Conservation (phyloP, 2,113 vertebrate genomes). For the Grallaria varia region DNA sequence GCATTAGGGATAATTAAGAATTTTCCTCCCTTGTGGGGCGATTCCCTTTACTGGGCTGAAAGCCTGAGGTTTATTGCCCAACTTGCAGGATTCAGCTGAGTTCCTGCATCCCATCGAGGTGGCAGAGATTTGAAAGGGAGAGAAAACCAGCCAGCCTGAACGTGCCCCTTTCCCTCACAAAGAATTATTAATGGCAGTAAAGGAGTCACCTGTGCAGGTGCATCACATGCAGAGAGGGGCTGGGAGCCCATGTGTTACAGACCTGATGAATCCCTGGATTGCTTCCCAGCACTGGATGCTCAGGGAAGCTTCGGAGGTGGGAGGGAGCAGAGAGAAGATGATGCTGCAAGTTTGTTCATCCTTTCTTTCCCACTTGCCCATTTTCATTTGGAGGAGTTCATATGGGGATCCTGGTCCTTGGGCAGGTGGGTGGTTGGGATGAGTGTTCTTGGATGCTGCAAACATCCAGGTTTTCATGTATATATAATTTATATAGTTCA, state of each 20-base stretch:
- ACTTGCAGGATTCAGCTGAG: neutral
- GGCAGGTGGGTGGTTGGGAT: neutral
- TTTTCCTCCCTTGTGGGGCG: neutral
- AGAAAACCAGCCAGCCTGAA: neutral
- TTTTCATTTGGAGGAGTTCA: neutral
- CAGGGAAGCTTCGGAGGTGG: neutral
- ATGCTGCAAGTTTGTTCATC: neutral
- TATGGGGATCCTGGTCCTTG: fast-evolving
- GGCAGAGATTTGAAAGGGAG: neutral
- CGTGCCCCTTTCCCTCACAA: neutral
- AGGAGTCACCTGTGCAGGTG: conserved; percentile 6
- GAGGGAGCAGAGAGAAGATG: neutral
- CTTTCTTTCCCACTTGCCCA: neutral
- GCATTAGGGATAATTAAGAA: neutral
- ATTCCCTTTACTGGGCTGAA: neutral
- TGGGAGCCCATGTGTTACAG: conserved; percentile 3
- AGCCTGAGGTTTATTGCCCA: neutral
- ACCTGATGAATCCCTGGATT: conserved; percentile 11
- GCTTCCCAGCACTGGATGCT: neutral
- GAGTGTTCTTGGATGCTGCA: neutral
- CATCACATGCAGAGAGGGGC: neutral
- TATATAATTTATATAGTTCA: neutral
- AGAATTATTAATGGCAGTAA: conserved; percentile 12
- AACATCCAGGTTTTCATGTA: neutral
- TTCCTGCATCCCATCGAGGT: neutral